phyloP scores from a whole-genome alignment of 2,113 vertebrate species.

The Urocynchramus pylzowi region DNA sequence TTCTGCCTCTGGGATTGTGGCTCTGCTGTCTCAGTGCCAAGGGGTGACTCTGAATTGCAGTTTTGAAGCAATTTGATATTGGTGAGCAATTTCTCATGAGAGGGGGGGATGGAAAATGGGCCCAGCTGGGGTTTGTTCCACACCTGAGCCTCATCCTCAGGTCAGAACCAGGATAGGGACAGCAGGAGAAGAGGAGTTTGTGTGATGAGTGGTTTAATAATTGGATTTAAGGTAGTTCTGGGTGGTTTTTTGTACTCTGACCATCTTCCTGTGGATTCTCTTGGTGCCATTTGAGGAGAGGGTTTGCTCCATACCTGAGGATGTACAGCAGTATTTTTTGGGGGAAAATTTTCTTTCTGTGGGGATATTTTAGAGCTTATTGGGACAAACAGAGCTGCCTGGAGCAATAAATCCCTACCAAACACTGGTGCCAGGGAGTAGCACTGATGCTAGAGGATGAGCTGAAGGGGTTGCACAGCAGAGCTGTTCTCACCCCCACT shows the following conservation, averaged over 20 bases:
- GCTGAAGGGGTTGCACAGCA: not conserved
- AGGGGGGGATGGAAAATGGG: not conserved
- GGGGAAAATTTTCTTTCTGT: not conserved
- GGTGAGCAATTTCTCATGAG: rapidly evolving
- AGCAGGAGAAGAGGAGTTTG: not conserved
- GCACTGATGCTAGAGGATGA: not conserved
- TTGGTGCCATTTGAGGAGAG: rapidly evolving
- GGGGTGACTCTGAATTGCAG: not conserved
- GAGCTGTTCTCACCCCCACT: not conserved
- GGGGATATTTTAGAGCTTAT: not conserved
- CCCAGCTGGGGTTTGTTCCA: not conserved
- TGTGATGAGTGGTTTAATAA: not conserved
- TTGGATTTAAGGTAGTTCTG: not conserved
- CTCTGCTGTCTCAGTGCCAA: not conserved
- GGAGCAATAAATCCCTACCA: rapidly evolving
- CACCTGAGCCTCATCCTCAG: not conserved
- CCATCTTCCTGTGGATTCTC: not conserved
- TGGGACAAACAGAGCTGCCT: not conserved
- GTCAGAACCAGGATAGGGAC: not conserved
- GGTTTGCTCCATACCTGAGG: not conserved
- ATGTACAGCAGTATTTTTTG: rapidly evolving
- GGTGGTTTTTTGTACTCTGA: not conserved
- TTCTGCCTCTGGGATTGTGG: not conserved
- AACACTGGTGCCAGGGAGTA: rapidly evolving
- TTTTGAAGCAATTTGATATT: not conserved